Percentiles rank a stretch among this genome's conserved stretches.
Evolutionary conservation across 2,797 vertebrate genomes (phyloP).

Genomic region (Rhynchotus rufescens): DNA sequence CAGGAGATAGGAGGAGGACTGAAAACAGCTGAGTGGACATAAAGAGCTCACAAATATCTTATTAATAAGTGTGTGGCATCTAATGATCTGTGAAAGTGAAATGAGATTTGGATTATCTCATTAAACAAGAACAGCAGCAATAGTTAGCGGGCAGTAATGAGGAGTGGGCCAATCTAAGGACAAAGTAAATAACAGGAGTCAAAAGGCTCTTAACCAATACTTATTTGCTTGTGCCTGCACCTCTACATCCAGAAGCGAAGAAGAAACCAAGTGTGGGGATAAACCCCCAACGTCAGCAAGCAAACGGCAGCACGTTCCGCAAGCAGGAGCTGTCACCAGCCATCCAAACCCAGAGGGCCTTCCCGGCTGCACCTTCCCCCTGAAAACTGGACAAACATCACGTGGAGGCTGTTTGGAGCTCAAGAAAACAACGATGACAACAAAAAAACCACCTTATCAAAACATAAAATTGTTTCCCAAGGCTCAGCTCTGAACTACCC

Average conservation of each 20-base stretch:
- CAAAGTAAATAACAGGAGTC: constrained; percentile 30
- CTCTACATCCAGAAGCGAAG: not conserved
- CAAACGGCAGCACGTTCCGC: not conserved
- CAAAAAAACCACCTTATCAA: not conserved
- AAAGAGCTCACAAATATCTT: constrained; percentile 62
- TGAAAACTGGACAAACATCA: not conserved
- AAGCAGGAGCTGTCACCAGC: not conserved
- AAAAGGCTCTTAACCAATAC: constrained; percentile 24
- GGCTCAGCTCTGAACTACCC: not conserved
- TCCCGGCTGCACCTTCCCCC: not conserved
- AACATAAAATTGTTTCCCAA: not conserved
- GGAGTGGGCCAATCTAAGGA: constrained; percentile 56
- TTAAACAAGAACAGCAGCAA: constrained; percentile 75
- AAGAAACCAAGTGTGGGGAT: not conserved
- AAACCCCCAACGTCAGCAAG: not conserved
- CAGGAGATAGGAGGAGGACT: constrained; percentile 7
- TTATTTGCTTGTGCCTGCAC: not conserved
- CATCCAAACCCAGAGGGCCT: not conserved
- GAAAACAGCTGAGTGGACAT: constrained; percentile 67
- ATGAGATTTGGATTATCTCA: constrained; percentile 75
- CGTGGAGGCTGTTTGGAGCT: not conserved
- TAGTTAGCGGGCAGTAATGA: constrained; percentile 43
- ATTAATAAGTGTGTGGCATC: constrained; percentile 65
- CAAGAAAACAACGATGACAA: not conserved
- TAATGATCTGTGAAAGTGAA: constrained; percentile 73